These are phyloP conservation scores for Apotomis capreana DNA, from an alignment of 2,888 invertebrate species.

Conservation along the genomic window DNA sequence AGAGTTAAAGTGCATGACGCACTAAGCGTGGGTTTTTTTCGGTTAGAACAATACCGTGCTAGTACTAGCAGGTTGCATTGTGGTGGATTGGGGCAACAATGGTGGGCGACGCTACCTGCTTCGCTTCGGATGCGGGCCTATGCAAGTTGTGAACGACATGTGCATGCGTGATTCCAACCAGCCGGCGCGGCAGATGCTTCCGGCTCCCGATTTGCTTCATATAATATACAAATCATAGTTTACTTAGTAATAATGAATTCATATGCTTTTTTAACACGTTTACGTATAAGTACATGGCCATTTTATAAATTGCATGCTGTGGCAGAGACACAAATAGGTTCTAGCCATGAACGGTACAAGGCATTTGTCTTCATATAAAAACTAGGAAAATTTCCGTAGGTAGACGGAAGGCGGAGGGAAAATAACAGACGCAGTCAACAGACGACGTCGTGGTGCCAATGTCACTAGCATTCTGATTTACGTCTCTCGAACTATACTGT, in stretches of 20 bases:
- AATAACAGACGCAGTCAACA: too few relatives aligned
- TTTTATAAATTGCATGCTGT: too few relatives aligned
- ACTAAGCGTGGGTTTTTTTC: conserved; percentile 63
- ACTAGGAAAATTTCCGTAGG: too few relatives aligned
- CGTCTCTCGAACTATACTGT: too few relatives aligned
- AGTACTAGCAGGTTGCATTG: conserved; percentile 70
- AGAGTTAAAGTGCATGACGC: conserved; percentile 47
- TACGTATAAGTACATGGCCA: too few relatives aligned
- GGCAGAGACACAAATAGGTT: too few relatives aligned
- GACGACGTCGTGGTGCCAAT: too few relatives aligned
- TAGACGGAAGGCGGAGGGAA: too few relatives aligned
- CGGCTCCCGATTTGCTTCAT: conserved; percentile 5
- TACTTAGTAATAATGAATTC: conserved; percentile 40
- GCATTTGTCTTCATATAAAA: too few relatives aligned
- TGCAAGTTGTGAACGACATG: conserved; percentile 63
- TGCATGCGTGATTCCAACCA: conserved; percentile 64
- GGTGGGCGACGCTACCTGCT: conserved; percentile 68
- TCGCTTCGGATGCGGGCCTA: conserved; percentile 63
- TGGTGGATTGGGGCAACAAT: conserved; percentile 66
- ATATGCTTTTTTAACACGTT: too few relatives aligned
- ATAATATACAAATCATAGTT: conserved; percentile 27
- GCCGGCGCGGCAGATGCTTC: conserved; percentile 67
- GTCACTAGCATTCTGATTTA: too few relatives aligned
- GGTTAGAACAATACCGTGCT: conserved; percentile 69
- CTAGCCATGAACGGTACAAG: too few relatives aligned